Evolutionary conservation across 2,888 invertebrate genomes (phyloP).

Genomic region (Andrena haemorrhoa): DNA sequence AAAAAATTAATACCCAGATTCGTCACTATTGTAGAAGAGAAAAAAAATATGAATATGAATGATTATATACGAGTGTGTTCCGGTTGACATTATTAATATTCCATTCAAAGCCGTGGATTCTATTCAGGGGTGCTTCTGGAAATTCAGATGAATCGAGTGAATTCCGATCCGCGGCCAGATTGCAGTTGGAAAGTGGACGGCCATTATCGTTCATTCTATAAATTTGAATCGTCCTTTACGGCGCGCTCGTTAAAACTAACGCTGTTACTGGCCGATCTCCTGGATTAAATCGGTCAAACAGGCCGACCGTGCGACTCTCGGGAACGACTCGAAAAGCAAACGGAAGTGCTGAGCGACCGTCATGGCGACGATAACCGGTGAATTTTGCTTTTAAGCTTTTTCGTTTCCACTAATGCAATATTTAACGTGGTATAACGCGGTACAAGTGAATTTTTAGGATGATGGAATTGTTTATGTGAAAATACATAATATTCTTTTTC

Average conservation of each 20-base stretch:
- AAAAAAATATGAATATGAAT: conserved; percentile 42
- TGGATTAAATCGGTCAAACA: conserved; percentile 47
- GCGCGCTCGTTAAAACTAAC: conserved; percentile 68
- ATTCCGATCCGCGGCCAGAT: conserved; percentile 57
- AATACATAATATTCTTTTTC: neutral
- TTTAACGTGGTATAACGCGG: no score
- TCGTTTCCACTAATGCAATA: neutral
- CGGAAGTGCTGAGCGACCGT: conserved; percentile 34
- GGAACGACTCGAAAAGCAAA: conserved; percentile 38
- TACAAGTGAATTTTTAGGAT: neutral
- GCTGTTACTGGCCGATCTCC: conserved; percentile 33
- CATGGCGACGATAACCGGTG: conserved; percentile 1
- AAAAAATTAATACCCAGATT: conserved; percentile 39
- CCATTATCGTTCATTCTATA: conserved; percentile 71
- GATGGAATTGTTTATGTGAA: neutral
- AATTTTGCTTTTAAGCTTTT: conserved; percentile 13
- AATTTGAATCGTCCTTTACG: conserved; percentile 73
- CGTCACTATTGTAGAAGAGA: conserved; percentile 22
- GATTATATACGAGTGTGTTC: conserved; percentile 37
- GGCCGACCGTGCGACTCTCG: conserved; percentile 25
- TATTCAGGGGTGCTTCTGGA: conserved; percentile 38
- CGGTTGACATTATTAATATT: conserved; percentile 64
- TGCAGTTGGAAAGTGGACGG: conserved; percentile 65
- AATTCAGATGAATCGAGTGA: conserved; percentile 61
- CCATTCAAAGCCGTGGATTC: conserved; percentile 56